A percentile compares a stretch with the other conserved stretches of the same genome.
These are phyloP conservation scores for Galagoides demidoff DNA, from an alignment of 2,797 vertebrate genomes.

Conservation along the genomic window DNA sequence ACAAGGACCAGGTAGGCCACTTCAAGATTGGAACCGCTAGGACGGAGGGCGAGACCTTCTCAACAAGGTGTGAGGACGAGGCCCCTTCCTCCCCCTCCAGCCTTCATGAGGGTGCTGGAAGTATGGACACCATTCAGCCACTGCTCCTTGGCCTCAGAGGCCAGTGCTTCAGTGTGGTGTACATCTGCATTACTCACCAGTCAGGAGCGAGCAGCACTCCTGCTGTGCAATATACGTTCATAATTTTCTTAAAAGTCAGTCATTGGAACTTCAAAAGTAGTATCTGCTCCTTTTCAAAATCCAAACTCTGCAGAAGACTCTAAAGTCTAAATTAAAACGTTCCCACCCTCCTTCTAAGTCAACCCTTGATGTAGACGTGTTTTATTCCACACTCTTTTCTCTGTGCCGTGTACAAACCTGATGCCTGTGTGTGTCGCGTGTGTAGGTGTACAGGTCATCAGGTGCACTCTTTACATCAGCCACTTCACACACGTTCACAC, in stretches of 20 bases:
- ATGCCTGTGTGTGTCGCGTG: not conserved
- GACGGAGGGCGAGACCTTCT: not conserved
- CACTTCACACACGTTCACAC: not conserved
- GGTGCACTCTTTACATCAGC: not conserved
- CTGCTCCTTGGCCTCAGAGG: not conserved
- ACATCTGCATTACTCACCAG: not conserved
- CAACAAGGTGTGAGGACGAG: not conserved
- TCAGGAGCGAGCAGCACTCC: too few species aligned
- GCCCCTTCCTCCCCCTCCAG: fast-evolving
- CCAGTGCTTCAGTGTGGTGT: too few species aligned
- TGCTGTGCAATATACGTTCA: not conserved
- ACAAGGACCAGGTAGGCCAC: not conserved
- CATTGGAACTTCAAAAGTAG: slow-evolving; percentile 17
- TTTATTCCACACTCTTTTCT: not conserved
- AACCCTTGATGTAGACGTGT: too few species aligned
- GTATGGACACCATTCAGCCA: not conserved
- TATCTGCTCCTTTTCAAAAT: not conserved
- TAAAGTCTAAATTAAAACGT: not conserved
- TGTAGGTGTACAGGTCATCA: too few species aligned
- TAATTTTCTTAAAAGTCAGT: not conserved
- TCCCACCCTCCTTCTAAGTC: not conserved
- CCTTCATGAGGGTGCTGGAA: not conserved
- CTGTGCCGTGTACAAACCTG: not conserved
- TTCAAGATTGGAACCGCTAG: fast-evolving
- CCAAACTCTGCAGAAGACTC: not conserved